Evolutionary conservation across 2,888 invertebrate species (phyloP).

Genomic region (Cataglyphis cursor): DNA sequence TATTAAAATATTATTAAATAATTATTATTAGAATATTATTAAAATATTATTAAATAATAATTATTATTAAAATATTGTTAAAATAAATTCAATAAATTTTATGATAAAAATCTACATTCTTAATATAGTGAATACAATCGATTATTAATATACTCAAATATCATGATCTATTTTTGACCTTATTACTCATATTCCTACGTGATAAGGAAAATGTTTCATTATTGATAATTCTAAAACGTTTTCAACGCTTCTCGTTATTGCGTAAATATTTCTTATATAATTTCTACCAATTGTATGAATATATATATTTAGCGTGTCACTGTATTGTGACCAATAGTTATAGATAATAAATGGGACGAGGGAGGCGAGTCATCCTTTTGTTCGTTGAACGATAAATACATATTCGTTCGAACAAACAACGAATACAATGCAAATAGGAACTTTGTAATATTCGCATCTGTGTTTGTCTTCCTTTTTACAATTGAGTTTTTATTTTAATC

Average conservation of each 20-base stretch:
- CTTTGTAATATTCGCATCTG: neutral
- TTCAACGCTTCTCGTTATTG: neutral
- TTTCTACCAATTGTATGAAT: neutral
- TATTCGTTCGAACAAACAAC: neutral
- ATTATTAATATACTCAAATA: neutral
- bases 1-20: too few species aligned
- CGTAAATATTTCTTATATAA: conserved; percentile 20
- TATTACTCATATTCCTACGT: neutral
- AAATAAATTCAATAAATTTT: conserved; percentile 16
- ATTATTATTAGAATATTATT: too few species aligned
- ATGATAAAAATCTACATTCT: neutral
- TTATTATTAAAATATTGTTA: too few species aligned
- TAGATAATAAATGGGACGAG: neutral
- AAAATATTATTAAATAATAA: too few species aligned
- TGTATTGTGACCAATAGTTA: conserved; percentile 9
- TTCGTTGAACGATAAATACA: neutral
- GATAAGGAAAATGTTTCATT: conserved; percentile 6
- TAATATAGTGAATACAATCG: neutral
- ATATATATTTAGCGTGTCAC: neutral
- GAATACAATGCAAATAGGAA: neutral
- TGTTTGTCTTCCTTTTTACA: neutral
- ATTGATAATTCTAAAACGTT: neutral
- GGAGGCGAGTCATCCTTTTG: neutral
- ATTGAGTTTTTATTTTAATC: neutral
- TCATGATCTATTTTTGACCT: neutral